Evolutionary conservation across 2,888 invertebrate species (phyloP).

Genomic region (Hemithea aestivaria): DNA sequence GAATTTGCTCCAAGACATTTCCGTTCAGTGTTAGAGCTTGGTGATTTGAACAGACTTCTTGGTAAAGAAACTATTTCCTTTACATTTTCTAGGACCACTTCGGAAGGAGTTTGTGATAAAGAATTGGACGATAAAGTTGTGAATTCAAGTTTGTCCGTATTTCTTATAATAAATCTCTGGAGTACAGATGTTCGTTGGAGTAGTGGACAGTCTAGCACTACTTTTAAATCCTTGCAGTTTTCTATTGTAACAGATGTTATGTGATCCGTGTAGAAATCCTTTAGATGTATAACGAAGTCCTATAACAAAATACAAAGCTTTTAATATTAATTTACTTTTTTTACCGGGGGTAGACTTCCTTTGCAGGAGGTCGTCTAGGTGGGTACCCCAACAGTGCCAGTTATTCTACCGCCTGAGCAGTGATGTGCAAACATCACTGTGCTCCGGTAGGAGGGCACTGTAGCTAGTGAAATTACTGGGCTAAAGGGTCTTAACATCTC

Average conservation of each 20-base stretch:
- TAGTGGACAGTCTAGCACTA: conserved; percentile 69
- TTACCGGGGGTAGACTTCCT: too few relatives aligned
- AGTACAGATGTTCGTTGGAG: conserved; percentile 60
- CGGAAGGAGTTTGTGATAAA: conserved; percentile 59
- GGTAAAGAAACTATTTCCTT: conserved; percentile 66
- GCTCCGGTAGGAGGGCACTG: too few relatives aligned
- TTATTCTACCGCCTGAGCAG: too few relatives aligned
- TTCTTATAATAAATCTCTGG: conserved; percentile 57
- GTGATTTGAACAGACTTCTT: conserved; percentile 63
- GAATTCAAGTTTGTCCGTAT: conserved; percentile 61
- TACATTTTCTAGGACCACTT: conserved; percentile 69
- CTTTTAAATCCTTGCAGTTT: conserved; percentile 68
- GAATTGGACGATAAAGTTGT: conserved; percentile 44
- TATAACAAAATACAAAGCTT: conserved; percentile 49
- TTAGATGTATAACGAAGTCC: conserved; percentile 71
- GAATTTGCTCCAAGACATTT: conserved; percentile 55
- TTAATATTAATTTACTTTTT: conserved; percentile 1
- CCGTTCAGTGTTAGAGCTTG: conserved; percentile 51
- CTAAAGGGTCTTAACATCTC: too few relatives aligned
- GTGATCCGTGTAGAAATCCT: conserved; percentile 70
- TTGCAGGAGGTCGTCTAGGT: too few relatives aligned
- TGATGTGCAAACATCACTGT: too few relatives aligned
- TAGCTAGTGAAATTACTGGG: too few relatives aligned
- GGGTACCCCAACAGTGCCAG: too few relatives aligned
- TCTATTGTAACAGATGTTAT: conserved; percentile 65